Evolutionary conservation across 2,113 vertebrate species (phyloP), one percentile per base, ranked within the genome.

Genomic region (Stigmatopora argus): DNA sequence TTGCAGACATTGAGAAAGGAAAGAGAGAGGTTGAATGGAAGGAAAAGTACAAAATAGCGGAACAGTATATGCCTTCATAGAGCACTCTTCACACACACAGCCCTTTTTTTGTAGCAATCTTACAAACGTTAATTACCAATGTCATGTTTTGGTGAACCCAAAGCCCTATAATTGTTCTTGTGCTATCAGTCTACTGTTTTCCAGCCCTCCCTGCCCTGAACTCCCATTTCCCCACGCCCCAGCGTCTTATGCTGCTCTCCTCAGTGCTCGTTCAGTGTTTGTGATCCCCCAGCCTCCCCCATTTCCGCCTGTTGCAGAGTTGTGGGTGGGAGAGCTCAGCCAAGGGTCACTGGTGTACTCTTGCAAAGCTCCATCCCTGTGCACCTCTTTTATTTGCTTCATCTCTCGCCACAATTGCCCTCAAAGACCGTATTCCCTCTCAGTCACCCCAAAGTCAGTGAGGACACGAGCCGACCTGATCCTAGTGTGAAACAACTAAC

Each of bases 101-200:
- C 14, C 9, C 9, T 9, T 41, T 41, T 41, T 41, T 41, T 41
- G 6, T 41, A 41, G 4, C 38, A 41, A 41, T 10, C 9, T 41
- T 5, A 41, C 38, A 41, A 41, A 41, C 7, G 70, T 80, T 87
- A 83, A 88, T 86, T 80, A 78, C 73, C 84, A 78, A 70, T 79
- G 80, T 83, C 85, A 86, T 88, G 81, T 88, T 88, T 85, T 88
- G 83, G 79, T 88, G 82, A 82, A 87, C 78, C 62, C 76, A 77
- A 88, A 85, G 26, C 38, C 79, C 86, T 46, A 73, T 84, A 84
- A 87, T 90, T 79, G 53, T 61, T 82, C 76, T 74, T 74, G 66
- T 61, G 78, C 69, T 46, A 74, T 85, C 65, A 47, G 70, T 78
- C 72, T 78, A 69, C 75, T 67, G 57, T 38, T 81, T 76, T 83